phyloP scores from a whole-genome alignment of 2,113 vertebrate species.

The Vidua macroura region DNA sequence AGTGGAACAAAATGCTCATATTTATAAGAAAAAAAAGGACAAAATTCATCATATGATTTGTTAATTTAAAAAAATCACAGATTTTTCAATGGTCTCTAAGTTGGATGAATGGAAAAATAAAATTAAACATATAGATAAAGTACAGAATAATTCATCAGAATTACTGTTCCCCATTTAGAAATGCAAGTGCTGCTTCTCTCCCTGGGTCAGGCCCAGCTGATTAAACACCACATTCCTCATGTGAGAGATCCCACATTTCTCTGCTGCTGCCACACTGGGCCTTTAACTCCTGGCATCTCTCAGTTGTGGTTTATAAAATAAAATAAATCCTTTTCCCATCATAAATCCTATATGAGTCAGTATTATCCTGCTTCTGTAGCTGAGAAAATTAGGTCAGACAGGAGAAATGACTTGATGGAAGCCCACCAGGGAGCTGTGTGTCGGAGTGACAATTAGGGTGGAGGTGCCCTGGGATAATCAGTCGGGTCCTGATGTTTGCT shows the following conservation, averaged over 20 bases:
- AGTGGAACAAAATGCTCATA: neutral
- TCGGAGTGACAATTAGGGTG: neutral
- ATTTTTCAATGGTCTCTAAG: neutral
- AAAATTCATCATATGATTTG: neutral
- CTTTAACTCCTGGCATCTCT: neutral
- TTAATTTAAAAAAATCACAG: neutral
- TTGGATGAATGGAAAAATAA: neutral
- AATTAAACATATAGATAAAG: neutral
- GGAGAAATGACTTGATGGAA: neutral
- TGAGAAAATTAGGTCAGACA: slow-evolving; percentile 21
- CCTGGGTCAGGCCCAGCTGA: neutral
- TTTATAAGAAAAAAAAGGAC: neutral
- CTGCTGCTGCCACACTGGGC: neutral
- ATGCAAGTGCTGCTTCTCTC: neutral
- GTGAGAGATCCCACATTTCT: fast-evolving
- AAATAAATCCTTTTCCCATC: slow-evolving; percentile 19
- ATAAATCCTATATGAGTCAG: neutral
- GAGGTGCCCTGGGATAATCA: neutral
- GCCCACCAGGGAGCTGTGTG: neutral
- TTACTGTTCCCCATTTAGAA: neutral
- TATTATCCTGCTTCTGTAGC: slow-evolving; percentile 10
- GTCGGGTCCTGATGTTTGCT: fast-evolving
- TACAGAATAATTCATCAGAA: neutral
- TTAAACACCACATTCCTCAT: neutral
- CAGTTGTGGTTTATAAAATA: neutral